phyloP scores from a whole-genome alignment of 2,797 vertebrate species.

The Sebastes wilsoni region DNA sequence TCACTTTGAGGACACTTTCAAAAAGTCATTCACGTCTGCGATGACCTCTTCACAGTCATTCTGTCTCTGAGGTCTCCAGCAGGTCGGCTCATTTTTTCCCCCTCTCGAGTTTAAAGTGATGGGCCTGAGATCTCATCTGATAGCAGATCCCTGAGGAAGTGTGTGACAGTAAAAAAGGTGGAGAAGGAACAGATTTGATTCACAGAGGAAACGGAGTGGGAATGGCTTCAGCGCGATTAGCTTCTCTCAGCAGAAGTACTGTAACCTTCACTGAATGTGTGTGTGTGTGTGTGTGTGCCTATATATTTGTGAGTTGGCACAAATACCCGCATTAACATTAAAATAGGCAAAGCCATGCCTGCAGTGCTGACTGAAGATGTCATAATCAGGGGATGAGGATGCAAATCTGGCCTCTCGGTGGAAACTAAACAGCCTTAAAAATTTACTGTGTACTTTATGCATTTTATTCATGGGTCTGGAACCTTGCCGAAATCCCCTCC shows the following conservation, averaged over 20 bases:
- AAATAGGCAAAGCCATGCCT: slow-evolving; percentile 59
- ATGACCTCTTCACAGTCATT: slow-evolving; percentile 12
- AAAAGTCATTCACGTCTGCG: not conserved
- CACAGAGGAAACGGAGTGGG: slow-evolving; percentile 13
- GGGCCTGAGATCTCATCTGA: slow-evolving; percentile 40
- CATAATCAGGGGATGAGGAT: slow-evolving; percentile 70
- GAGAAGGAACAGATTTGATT: slow-evolving; percentile 33
- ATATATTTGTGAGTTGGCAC: slow-evolving; percentile 41
- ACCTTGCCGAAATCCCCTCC: slow-evolving; percentile 39
- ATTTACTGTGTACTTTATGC: slow-evolving; percentile 63
- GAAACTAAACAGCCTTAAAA: slow-evolving; percentile 70
- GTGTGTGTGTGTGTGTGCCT: not conserved
- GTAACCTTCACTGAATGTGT: slow-evolving; percentile 22
- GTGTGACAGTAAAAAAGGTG: slow-evolving; percentile 40
- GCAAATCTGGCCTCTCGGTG: slow-evolving; percentile 69
- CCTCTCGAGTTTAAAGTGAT: slow-evolving; percentile 35
- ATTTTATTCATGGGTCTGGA: slow-evolving; percentile 65
- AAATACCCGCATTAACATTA: slow-evolving; percentile 61
- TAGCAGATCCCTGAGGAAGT: slow-evolving; percentile 36
- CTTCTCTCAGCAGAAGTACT: slow-evolving; percentile 35
- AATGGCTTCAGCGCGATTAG: slow-evolving; percentile 40
- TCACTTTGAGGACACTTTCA: not conserved
- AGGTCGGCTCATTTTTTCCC: slow-evolving; percentile 4
- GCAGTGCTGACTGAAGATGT: slow-evolving; percentile 61
- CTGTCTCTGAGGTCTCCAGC: not conserved